Conservation (phyloP, 2,888 invertebrate genomes). For the Salticus scenicus region DNA sequence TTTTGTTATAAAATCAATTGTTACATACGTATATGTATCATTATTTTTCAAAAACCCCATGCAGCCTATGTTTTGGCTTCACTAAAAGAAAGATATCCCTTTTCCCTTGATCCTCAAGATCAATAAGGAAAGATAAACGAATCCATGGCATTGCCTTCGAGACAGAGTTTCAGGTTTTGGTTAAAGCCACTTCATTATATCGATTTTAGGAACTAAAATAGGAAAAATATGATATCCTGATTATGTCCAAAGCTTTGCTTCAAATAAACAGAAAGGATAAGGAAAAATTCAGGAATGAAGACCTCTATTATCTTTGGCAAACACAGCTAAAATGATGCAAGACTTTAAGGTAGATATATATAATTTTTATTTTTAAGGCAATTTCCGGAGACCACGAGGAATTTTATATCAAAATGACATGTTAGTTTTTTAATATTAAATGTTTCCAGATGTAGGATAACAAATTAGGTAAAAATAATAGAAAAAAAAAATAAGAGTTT, state of each 20-base stretch:
- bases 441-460: too few species aligned
- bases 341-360: background rate
- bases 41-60: slow-evolving; percentile 10
- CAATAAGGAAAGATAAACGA: slow-evolving; percentile 19
- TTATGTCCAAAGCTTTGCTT: slow-evolving; percentile 16
- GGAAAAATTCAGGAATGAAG: slow-evolving; percentile 18
- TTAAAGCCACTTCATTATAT: slow-evolving; percentile 19
- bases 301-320: slow-evolving; percentile 32
- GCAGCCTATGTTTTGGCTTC: background rate
- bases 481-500: too few species aligned
- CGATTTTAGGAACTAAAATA: slow-evolving; percentile 12
- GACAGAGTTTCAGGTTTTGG: slow-evolving; percentile 17
- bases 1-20: slow-evolving; percentile 15
- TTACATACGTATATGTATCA: background rate
- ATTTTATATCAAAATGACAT: slow-evolving; percentile 32
- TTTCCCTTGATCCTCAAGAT: slow-evolving; percentile 14
- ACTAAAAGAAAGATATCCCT: background rate
- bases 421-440: background rate
- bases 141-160: slow-evolving; percentile 3
- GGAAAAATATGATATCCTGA: slow-evolving; percentile 18
- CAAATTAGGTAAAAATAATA: too few species aligned
- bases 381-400: slow-evolving; percentile 30
- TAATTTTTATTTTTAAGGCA: slow-evolving; percentile 23
- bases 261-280: background rate
- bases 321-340: slow-evolving; percentile 32